These are phyloP conservation scores for Drosophila robusta DNA, from an alignment of 2,888 invertebrate species.

Conservation along the genomic window DNA sequence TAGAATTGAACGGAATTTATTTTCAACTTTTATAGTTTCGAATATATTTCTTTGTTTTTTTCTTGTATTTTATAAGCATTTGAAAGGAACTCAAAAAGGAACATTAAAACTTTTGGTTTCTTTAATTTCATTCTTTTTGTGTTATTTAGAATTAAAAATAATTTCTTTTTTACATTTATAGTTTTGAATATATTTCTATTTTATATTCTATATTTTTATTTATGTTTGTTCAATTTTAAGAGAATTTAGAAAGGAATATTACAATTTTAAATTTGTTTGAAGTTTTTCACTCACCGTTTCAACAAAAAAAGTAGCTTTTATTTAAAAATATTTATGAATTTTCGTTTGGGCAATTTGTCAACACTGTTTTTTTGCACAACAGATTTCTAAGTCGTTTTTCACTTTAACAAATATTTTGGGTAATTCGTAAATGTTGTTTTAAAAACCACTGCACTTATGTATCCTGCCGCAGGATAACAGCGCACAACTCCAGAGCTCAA, in stretches of 20 bases:
- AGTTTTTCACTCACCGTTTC: constrained; percentile 31
- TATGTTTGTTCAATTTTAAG: too few species aligned
- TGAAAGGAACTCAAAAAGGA: too few species aligned
- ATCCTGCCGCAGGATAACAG: constrained; percentile 64
- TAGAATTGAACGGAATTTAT: too few species aligned
- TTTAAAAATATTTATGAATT: not conserved
- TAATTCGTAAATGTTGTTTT: constrained; percentile 10
- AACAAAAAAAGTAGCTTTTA: not conserved
- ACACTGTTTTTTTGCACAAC: constrained; percentile 10
- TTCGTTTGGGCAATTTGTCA: not conserved
- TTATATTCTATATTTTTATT: too few species aligned
- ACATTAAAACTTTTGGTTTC: too few species aligned
- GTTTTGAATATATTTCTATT: too few species aligned
- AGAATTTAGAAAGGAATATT: too few species aligned
- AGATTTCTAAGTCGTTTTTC: not conserved
- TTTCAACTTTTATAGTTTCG: not conserved
- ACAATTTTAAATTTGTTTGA: too few species aligned
- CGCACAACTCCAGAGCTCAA: constrained; percentile 28
- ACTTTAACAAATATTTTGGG: constrained; percentile 3
- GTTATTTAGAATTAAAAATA: not conserved
- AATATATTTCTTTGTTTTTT: not conserved
- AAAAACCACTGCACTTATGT: constrained; percentile 29
- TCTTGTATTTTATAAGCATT: not conserved
- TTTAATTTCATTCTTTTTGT: not conserved
- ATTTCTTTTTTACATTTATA: not conserved